Evolutionary conservation across 1,140 invertebrate species (phyloP).

Genomic region (Polyergus mexicanus): DNA sequence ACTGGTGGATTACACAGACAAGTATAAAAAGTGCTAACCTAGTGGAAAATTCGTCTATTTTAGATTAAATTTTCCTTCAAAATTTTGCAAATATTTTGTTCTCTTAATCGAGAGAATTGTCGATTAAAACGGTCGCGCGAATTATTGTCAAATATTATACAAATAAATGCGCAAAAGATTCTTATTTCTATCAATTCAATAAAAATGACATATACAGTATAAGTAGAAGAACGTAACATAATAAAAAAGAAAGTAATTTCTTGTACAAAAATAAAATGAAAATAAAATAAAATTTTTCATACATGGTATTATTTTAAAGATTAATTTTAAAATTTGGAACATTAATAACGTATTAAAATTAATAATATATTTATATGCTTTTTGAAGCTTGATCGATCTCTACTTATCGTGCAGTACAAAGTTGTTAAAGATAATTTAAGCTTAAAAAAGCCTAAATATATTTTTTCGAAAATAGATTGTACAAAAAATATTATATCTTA

Average conservation of each 20-base stretch:
- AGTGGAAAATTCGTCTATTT: constrained; percentile 38
- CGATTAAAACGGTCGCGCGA: not conserved
- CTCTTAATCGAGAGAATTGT: not conserved
- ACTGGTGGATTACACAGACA: constrained; percentile 6
- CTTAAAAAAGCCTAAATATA: too few relatives aligned
- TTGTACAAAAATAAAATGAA: too few relatives aligned
- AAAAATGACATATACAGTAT: not conserved
- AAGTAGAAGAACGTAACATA: too few relatives aligned
- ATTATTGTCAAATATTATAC: constrained; percentile 26
- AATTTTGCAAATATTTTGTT: not conserved
- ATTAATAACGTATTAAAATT: too few relatives aligned
- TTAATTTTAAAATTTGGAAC: too few relatives aligned
- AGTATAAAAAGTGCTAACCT: constrained; percentile 10
- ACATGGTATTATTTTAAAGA: too few relatives aligned
- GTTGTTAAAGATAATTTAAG: too few relatives aligned
- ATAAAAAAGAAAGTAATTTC: too few relatives aligned
- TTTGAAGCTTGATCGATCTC: too few relatives aligned
- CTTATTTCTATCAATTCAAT: constrained; percentile 29
- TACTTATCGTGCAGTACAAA: not conserved
- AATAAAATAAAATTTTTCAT: too few relatives aligned
- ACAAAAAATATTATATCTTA: not conserved
- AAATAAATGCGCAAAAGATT: not conserved
- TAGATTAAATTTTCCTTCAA: constrained; percentile 21
- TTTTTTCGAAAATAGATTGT: too few relatives aligned
- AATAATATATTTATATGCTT: too few relatives aligned